Evolutionary conservation across 2,797 vertebrate genomes (phyloP), one percentile per base, ranked within the genome.

Genomic region (Gadopsis bispinosus): DNA sequence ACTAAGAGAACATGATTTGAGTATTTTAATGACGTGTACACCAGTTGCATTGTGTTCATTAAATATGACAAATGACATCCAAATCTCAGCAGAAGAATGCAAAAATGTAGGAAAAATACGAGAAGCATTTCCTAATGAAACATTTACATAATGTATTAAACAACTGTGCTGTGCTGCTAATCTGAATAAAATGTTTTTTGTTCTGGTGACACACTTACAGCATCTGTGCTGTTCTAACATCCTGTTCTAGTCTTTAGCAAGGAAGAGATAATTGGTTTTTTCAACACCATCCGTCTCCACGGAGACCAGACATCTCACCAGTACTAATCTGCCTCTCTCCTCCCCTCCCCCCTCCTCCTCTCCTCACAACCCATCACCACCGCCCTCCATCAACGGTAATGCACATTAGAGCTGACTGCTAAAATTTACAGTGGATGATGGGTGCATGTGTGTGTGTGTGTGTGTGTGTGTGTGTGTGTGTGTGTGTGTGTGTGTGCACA

Each of bases 231-330:
- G 85, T 79, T 87, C 84, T 76, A 85, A 89, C 90, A 92, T 89
- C 88, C 89, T 87, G 87, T 87, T 90, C 83, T 76, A 84, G 79
- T 92, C 90, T 90, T 92, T 86, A 89, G 83, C 78, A 85, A 88
- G 84, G 85, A 88, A 81, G 85, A 92, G 89, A 93, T 93, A 92
- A 93, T 93, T 93, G 83, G 77, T 89, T 93, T 90, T 91, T 88
- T 90, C 89, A 90, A 91, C 91, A 87, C 83, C 83, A 80, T 86
- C 85, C 68, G 86, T 93, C 91, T 90, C 94, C 91, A 93, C 80
- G 89, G 93, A 91, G 90, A 92, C 93, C 82, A 94, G 88, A 91
- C 86, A 88, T 92, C 88, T 90, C 87, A 85, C 85, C 80, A 85
- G 80, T 62, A 80, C 89, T 90, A 87, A 86, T 85, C 87, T 91